These are phyloP conservation scores for Odocoileus virginianus DNA, from an alignment of 2,113 vertebrate genomes.

Conservation along the genomic window DNA sequence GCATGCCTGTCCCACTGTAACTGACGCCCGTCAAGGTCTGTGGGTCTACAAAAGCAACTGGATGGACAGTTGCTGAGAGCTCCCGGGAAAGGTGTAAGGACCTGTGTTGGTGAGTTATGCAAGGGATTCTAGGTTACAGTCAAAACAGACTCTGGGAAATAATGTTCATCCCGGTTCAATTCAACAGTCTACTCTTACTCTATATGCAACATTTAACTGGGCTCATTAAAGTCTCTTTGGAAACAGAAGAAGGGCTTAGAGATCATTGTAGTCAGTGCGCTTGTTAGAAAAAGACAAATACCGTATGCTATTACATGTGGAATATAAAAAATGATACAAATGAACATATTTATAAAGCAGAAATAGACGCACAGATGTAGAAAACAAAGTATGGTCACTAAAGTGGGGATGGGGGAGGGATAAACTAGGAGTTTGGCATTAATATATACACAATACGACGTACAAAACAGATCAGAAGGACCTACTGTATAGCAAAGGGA, in stretches of 20 bases:
- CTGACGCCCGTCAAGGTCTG: neutral
- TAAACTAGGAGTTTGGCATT: neutral
- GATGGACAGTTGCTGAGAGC: neutral
- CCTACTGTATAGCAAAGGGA: neutral
- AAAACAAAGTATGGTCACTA: neutral
- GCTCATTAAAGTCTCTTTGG: neutral
- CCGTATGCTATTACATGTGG: neutral
- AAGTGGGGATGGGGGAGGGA: neutral
- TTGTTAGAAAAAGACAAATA: neutral
- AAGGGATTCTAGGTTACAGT: neutral
- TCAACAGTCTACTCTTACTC: neutral
- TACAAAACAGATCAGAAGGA: neutral
- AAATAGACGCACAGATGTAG: neutral
- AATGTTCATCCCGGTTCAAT: neutral
- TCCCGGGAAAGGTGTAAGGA: neutral
- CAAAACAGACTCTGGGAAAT: neutral
- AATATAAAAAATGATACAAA: neutral
- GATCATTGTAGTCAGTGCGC: neutral
- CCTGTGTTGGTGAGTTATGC: neutral
- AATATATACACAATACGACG: neutral
- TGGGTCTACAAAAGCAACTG: neutral
- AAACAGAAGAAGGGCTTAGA: neutral
- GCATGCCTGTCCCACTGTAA: neutral
- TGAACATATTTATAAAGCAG: neutral
- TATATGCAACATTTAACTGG: neutral